Evolutionary conservation across 2,113 vertebrate genomes (phyloP).

Genomic region (Sus scrofa): T2T-Sscrofa CM000812.6:238803501-238804000

Average conservation of each 20-base stretch:
- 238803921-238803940: not conserved
- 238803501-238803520: not conserved
- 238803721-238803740: slow-evolving; percentile 1
- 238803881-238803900: no score
- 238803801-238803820: not conserved
- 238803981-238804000: not conserved
- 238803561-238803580: not conserved
- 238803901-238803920: not conserved
- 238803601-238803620: not conserved
- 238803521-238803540: not conserved
- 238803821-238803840: not conserved
- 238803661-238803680: not conserved
- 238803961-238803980: slow-evolving; percentile 2
- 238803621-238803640: slow-evolving; percentile 35
- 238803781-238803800: slow-evolving; percentile 8
- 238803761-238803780: not conserved
- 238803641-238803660: slow-evolving; percentile 13
- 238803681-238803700: slow-evolving; percentile 27
- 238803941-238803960: not conserved
- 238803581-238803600: slow-evolving; percentile 17
- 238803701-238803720: slow-evolving; percentile 46
- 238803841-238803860: not conserved
- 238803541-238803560: not conserved
- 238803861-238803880: not conserved
- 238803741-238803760: slow-evolving; percentile 10